phyloP scores from a whole-genome alignment of 2,888 invertebrate genomes.

The Agonopterix arenella region DNA sequence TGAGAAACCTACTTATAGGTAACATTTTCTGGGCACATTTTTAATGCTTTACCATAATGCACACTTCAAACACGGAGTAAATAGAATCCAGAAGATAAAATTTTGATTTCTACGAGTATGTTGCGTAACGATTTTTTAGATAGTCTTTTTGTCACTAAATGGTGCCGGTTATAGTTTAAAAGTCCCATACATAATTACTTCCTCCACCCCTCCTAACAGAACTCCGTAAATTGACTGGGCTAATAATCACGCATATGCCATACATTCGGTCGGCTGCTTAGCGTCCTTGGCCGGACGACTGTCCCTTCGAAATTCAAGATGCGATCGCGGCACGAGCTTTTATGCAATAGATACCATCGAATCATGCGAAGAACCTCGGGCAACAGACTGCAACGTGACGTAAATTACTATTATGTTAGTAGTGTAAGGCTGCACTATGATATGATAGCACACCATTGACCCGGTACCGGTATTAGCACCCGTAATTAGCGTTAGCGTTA shows the following conservation, averaged over 20 bases:
- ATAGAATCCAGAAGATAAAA: too few species aligned
- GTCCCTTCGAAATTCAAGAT: conserved; percentile 49
- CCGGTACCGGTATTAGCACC: conserved; percentile 26
- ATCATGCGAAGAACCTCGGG: conserved; percentile 13
- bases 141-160: background rate
- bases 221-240: too few species aligned
- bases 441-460: background rate
- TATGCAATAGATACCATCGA: conserved; percentile 17
- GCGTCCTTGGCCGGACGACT: conserved; percentile 49
- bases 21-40: too few species aligned
- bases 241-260: conserved; percentile 34
- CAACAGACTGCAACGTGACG: background rate
- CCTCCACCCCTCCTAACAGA: too few species aligned
- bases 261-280: conserved; percentile 37
- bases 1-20: too few species aligned
- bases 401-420: background rate
- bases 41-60: too few species aligned
- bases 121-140: too few species aligned
- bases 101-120: too few species aligned
- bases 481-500: conserved; percentile 56
- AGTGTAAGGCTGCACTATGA: background rate
- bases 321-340: conserved; percentile 23
- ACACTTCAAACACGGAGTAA: too few species aligned
- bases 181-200: conserved; percentile 10
- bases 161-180: conserved; percentile 20